Base-by-base conservation (phyloP, 2,113 vertebrate species). In the Ptilonorhynchus violaceus region DNA sequence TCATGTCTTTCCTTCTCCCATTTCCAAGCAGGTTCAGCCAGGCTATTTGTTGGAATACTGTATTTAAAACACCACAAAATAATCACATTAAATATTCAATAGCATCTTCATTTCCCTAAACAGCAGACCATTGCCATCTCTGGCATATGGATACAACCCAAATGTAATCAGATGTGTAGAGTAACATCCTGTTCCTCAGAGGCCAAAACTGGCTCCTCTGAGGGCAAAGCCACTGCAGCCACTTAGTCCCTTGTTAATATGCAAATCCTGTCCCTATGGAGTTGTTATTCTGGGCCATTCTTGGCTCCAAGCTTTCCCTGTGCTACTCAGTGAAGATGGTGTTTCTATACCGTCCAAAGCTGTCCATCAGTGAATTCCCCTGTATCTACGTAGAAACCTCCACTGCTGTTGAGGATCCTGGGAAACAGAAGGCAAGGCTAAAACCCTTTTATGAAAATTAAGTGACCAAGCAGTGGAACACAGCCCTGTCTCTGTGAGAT, bases 361-460 rank as follows among this genome's bases (percentile, higher is more conserved):
- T 85, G 63, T 84, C 77, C 68, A 18, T 89, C 33, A 9, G 52
- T 53, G 74, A 74, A 85, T 94, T 88, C 59, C 78, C 95, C 89
- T 67, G 69, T 92, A 23, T 88, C 85, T 85, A 86, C 92, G 67
- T 91, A 91, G 72, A 94, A 96, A 77, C 76, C 52, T 64, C 33
- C 60, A 60, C 22, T 81, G 49, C 46, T 87, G 66, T 87, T 95
- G 88, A 89, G 60, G 46, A 73, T 73, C 75, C 84, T 91, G 64
- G 91, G 90, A 93, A 95, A 80, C 30, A 31, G 70, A 84, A 95
- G 59, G 41, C 56, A 75, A 82, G 42, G 60, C 64, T 95, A 62
- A 96, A 97, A 77, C 11, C 33, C 59, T 55, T 85, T 93, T 15
- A 88, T 88, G 80, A 92, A 91, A 95, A 92, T 73, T 21, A 80